Evolutionary conservation across 2,797 vertebrate species (phyloP).

Genomic region (Pseudochaenichthys georgianus): DNA sequence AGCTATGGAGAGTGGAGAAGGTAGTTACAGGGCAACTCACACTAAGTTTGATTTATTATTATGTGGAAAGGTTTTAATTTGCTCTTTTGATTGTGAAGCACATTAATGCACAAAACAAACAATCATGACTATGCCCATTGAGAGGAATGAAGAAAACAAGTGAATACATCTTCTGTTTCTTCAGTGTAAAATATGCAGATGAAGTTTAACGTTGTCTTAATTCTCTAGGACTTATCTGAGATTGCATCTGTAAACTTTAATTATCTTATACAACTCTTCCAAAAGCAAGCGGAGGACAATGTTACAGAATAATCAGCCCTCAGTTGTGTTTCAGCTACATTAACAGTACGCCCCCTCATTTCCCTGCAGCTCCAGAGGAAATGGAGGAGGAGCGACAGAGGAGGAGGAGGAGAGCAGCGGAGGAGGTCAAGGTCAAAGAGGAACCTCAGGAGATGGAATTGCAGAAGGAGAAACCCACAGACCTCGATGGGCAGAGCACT

Average conservation of each 20-base stretch:
- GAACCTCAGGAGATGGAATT: conserved; percentile 90
- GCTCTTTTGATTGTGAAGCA: neutral
- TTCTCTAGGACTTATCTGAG: conserved; percentile 32
- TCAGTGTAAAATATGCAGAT: conserved; percentile 31
- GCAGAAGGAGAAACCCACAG: conserved; percentile 72
- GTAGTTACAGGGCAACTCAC: conserved; percentile 75
- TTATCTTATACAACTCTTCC: conserved; percentile 11
- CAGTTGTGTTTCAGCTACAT: conserved; percentile 15
- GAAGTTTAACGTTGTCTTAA: conserved; percentile 32
- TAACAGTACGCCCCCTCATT: conserved; percentile 11
- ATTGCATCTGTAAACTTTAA: conserved; percentile 39
- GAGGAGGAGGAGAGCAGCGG: conserved; percentile 87
- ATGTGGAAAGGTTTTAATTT: neutral
- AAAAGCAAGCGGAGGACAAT: conserved; percentile 15
- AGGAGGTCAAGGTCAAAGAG: conserved; percentile 92
- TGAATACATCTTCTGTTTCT: conserved; percentile 30
- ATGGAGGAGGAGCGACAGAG: conserved; percentile 94
- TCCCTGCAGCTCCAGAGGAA: conserved; percentile 90
- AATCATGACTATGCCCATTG: conserved; percentile 9
- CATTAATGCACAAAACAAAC: conserved; percentile 12
- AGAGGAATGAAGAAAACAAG: conserved; percentile 15
- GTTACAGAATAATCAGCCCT: neutral
- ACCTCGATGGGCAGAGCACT: conserved; percentile 49
- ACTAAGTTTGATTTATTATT: neutral
- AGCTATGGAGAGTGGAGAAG: conserved; percentile 98